Percentiles rank a stretch among this genome's conserved stretches.
These are phyloP conservation scores for Micromesistius poutassou DNA, from an alignment of 2,797 vertebrate genomes.

Conservation along the genomic window DNA sequence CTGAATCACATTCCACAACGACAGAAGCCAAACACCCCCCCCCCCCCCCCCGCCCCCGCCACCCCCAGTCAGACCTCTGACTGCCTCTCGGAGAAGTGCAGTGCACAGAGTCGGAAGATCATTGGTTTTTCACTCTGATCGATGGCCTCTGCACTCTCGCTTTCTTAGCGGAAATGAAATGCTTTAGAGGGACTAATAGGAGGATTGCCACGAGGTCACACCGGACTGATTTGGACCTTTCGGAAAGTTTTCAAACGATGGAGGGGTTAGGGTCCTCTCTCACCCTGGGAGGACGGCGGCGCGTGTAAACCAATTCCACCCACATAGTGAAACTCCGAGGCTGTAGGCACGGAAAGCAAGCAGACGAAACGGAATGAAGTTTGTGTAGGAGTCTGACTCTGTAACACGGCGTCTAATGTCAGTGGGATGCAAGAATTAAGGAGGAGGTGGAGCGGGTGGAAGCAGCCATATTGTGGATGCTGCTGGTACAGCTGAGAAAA, in stretches of 20 bases:
- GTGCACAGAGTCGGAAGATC: background rate
- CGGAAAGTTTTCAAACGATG: background rate
- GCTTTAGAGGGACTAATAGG: background rate
- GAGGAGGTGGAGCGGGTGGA: background rate
- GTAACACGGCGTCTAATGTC: background rate
- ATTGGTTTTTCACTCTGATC: background rate
- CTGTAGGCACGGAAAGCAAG: background rate
- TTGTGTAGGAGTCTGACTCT: background rate
- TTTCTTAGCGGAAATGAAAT: constrained; percentile 3
- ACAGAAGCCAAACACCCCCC: background rate
- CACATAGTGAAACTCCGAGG: background rate
- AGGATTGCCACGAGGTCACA: background rate
- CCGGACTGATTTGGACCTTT: background rate
- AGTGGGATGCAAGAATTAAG: background rate
- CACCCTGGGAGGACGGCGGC: background rate
- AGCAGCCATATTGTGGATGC: background rate
- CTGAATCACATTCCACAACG: background rate
- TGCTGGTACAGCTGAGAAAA: background rate
- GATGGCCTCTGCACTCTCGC: background rate
- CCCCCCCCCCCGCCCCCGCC: background rate
- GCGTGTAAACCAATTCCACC: background rate
- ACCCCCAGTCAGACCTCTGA: background rate
- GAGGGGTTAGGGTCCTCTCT: background rate
- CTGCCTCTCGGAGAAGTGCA: background rate
- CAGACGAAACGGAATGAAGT: background rate